Evolutionary conservation across 1,140 invertebrate species (phyloP).

Genomic region (Dreissena polymorpha): DNA sequence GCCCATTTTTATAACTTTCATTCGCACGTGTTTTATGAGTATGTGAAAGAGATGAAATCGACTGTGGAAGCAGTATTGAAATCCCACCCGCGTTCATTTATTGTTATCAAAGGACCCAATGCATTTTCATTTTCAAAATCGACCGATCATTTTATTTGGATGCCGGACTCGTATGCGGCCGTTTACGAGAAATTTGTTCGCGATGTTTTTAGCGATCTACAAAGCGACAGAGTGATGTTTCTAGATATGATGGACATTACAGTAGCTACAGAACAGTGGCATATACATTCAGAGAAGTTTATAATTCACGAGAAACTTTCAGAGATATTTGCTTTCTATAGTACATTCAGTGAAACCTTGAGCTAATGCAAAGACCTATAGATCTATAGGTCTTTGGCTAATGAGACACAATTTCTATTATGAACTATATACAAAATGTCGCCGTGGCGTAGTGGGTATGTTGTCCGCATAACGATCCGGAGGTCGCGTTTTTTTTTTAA

Average conservation of each 20-base stretch:
- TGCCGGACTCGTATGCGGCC: slow-evolving; percentile 45
- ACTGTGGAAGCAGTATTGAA: slow-evolving; percentile 6
- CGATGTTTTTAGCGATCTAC: slow-evolving; percentile 29
- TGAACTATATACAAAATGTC: too few relatives aligned
- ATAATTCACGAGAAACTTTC: not conserved
- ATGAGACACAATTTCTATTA: too few relatives aligned
- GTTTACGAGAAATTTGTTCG: too few relatives aligned
- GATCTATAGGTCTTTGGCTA: too few relatives aligned
- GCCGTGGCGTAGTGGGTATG: too few relatives aligned
- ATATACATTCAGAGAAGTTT: slow-evolving; percentile 31
- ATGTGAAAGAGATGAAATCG: slow-evolving; percentile 20
- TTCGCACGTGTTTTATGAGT: slow-evolving; percentile 30
- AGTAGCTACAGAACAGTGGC: slow-evolving; percentile 33
- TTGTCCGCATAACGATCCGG: too few relatives aligned
- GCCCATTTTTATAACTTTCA: slow-evolving; percentile 36
- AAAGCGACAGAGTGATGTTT: slow-evolving; percentile 30
- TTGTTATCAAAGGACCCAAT: slow-evolving; percentile 43
- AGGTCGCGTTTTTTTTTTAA: too few relatives aligned
- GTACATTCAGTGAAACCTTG: too few relatives aligned
- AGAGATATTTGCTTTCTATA: not conserved
- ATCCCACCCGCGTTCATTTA: not conserved
- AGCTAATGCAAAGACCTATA: too few relatives aligned
- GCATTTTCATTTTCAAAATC: slow-evolving; percentile 40
- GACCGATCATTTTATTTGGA: slow-evolving; percentile 30
- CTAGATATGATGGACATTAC: slow-evolving; percentile 41